These are phyloP conservation scores for Tragelaphus buxtoni DNA, from an alignment of 2,113 vertebrate genomes.

Conservation along the genomic window DNA sequence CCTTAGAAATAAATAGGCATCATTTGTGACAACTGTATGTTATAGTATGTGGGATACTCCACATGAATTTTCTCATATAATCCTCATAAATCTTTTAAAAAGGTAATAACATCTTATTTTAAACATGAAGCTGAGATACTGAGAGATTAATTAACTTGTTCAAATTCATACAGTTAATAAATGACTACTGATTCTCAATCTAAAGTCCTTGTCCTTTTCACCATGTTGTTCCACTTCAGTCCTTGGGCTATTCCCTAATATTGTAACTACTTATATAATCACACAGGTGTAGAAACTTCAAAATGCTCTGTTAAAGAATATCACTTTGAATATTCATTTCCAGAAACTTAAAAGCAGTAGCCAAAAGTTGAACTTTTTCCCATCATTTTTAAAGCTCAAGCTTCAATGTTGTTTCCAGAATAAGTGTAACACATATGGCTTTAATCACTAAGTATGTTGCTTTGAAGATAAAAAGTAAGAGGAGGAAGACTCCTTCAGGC, in stretches of 20 bases:
- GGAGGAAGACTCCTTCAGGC: constrained; percentile 46
- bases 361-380: constrained; percentile 36
- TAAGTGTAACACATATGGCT: constrained; percentile 56
- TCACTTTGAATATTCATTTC: constrained; percentile 41
- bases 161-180: not conserved
- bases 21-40: not conserved
- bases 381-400: constrained; percentile 42
- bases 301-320: not conserved
- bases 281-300: not conserved
- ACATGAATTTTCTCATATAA: not conserved
- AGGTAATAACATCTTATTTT: not conserved
- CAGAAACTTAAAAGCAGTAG: not conserved
- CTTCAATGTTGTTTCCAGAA: constrained; percentile 46
- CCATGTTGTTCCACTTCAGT: not conserved
- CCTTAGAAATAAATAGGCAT: not conserved
- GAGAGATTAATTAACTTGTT: not conserved
- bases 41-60: not conserved
- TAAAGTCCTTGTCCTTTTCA: not conserved
- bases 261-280: not conserved
- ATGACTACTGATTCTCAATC: not conserved
- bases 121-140: not conserved
- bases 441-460: constrained; percentile 64
- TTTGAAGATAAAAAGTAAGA: constrained; percentile 71
- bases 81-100: not conserved
- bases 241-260: not conserved